phyloP scores from a whole-genome alignment of 2,888 invertebrate species.

The Gonocerus acuteangulatus region DNA sequence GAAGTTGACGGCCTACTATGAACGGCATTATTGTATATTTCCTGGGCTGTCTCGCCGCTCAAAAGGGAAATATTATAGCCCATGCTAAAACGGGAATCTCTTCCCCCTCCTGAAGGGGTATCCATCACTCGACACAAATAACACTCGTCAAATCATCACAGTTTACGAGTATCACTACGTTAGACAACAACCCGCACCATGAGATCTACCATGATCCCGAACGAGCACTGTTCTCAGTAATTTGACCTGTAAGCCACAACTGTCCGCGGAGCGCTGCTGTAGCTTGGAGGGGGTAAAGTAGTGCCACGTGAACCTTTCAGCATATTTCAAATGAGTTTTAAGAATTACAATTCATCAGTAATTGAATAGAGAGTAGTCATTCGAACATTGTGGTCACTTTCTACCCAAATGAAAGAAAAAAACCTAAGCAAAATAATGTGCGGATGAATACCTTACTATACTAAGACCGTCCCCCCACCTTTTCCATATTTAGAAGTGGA shows the following conservation, averaged over 20 bases:
- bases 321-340: neutral
- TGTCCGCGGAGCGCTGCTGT: constrained; percentile 39
- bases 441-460: constrained; percentile 22
- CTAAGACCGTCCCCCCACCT: constrained; percentile 48
- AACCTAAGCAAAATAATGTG: neutral
- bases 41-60: constrained; percentile 65
- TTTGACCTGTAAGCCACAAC: constrained; percentile 46
- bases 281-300: constrained; percentile 37
- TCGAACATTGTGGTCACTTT: too few relatives aligned
- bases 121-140: constrained; percentile 57
- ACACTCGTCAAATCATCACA: constrained; percentile 45
- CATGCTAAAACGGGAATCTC: constrained; percentile 83
- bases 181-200: constrained; percentile 33
- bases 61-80: constrained; percentile 79
- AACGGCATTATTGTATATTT: constrained; percentile 61
- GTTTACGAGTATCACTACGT: constrained; percentile 27
- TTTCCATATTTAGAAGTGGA: constrained; percentile 73
- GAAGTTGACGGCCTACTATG: constrained; percentile 46
- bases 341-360: neutral
- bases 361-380: neutral
- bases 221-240: constrained; percentile 43
- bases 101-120: constrained; percentile 71
- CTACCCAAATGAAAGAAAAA: too few relatives aligned
- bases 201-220: constrained; percentile 37
- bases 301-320: constrained; percentile 29